Evolutionary conservation across 2,797 vertebrate species (phyloP).

Genomic region (Trachurus trachurus): DNA sequence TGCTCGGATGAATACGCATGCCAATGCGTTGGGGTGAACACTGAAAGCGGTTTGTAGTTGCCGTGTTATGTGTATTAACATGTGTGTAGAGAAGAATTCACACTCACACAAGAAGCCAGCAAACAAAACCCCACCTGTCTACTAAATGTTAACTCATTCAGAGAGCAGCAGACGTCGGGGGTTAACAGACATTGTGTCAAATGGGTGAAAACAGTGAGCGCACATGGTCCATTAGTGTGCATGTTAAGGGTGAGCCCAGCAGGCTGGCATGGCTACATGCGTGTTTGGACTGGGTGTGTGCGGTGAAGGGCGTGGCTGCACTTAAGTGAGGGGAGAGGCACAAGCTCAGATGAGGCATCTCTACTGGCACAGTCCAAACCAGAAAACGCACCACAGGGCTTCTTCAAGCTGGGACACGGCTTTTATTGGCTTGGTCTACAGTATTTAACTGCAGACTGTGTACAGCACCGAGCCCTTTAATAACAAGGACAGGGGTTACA

Average conservation of each 20-base stretch:
- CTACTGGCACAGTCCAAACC: constrained; percentile 35
- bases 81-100: constrained; percentile 22
- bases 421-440: not conserved
- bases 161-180: constrained; percentile 45
- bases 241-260: constrained; percentile 55
- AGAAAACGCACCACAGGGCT: constrained; percentile 36
- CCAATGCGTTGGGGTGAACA: constrained; percentile 19
- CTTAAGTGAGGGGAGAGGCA: constrained; percentile 60
- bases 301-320: constrained; percentile 56
- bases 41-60: constrained; percentile 24
- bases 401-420: constrained; percentile 9
- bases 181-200: constrained; percentile 67
- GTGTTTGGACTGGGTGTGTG: constrained; percentile 63
- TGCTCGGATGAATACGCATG: constrained; percentile 30
- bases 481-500: not conserved
- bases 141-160: constrained; percentile 33
- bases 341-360: constrained; percentile 68
- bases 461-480: constrained; percentile 7
- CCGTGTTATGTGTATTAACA: constrained; percentile 30
- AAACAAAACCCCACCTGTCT: constrained; percentile 25
- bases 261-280: constrained; percentile 72
- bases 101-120: constrained; percentile 48
- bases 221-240: constrained; percentile 59
- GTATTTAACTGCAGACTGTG: constrained; percentile 16
- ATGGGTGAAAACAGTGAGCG: constrained; percentile 40